Evolutionary conservation across 2,113 vertebrate genomes (phyloP).

Genomic region (Psittacula cyanocephala): DNA sequence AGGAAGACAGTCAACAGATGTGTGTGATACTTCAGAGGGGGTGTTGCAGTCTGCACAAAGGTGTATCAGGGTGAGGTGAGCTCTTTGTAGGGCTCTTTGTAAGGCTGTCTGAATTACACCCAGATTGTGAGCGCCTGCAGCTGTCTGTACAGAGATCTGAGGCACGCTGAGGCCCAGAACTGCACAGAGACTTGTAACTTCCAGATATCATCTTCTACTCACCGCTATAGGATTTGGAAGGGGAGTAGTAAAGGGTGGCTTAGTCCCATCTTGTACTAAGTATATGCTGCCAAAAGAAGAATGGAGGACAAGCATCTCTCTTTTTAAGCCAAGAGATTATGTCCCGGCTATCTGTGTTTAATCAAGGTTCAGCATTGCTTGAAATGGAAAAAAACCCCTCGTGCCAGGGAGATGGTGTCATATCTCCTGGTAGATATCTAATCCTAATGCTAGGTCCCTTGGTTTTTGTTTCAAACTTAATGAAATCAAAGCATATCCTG

Average conservation of each 20-base stretch:
- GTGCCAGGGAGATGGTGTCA: background rate
- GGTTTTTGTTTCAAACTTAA: slow-evolving; percentile 38
- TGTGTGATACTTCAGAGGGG: background rate
- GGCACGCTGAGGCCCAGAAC: background rate
- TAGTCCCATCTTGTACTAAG: background rate
- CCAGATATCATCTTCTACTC: background rate
- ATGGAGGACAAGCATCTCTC: background rate
- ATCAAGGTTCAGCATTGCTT: background rate
- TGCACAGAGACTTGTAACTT: background rate
- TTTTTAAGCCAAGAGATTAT: background rate
- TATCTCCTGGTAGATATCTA: background rate
- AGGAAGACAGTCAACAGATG: fast-evolving
- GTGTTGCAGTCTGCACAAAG: background rate
- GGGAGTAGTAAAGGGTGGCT: background rate
- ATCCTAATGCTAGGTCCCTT: background rate
- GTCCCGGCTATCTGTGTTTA: background rate
- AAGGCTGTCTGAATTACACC: background rate
- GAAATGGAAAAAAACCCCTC: background rate
- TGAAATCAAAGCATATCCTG: slow-evolving; percentile 30
- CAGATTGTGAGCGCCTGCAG: background rate
- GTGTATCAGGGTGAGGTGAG: background rate
- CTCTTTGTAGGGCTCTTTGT: background rate
- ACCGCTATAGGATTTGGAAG: background rate
- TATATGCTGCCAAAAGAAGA: background rate
- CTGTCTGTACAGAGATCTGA: background rate